A percentile compares a stretch with the other conserved stretches of the same genome.
Conservation (phyloP, 1,140 invertebrate genomes). For the Papilio glaucus region DNA sequence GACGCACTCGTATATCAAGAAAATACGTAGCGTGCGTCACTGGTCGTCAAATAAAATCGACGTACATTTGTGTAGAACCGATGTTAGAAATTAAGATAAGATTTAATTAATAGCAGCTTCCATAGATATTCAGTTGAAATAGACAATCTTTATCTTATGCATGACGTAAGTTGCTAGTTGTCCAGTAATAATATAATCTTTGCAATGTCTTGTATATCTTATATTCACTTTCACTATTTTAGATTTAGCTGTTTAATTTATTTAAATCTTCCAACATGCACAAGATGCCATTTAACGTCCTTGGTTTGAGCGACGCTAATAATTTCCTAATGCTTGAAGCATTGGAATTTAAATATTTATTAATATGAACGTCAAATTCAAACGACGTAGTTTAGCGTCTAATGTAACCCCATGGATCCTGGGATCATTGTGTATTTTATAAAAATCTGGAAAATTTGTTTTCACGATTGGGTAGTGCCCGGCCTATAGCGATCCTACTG, state of each 20-base stretch:
- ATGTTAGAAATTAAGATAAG: conserved; percentile 15
- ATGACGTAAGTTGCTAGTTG: background rate
- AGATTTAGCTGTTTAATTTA: conserved; percentile 5
- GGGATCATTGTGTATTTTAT: too few species aligned
- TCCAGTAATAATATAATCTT: conserved; percentile 5
- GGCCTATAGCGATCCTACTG: too few species aligned
- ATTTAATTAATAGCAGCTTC: conserved; percentile 15
- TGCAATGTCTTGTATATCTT: background rate
- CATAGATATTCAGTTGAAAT: background rate
- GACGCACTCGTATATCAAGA: conserved; percentile 12
- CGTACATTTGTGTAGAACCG: background rate
- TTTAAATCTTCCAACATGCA: background rate
- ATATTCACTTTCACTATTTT: conserved; percentile 11
- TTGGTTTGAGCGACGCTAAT: background rate
- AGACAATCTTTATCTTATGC: background rate
- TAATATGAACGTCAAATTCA: background rate
- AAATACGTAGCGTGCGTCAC: conserved; percentile 6
- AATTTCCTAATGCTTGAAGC: background rate
- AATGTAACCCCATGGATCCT: too few species aligned
- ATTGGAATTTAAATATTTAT: background rate
- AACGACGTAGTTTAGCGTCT: too few species aligned
- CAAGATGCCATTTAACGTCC: background rate
- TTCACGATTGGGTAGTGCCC: too few species aligned
- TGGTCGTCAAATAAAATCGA: background rate
- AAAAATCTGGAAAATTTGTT: too few species aligned